A percentile compares a stretch with the other conserved stretches of the same genome.
phyloP scores from a whole-genome alignment of 2,888 invertebrate species.

The Metellina segmentata region DNA sequence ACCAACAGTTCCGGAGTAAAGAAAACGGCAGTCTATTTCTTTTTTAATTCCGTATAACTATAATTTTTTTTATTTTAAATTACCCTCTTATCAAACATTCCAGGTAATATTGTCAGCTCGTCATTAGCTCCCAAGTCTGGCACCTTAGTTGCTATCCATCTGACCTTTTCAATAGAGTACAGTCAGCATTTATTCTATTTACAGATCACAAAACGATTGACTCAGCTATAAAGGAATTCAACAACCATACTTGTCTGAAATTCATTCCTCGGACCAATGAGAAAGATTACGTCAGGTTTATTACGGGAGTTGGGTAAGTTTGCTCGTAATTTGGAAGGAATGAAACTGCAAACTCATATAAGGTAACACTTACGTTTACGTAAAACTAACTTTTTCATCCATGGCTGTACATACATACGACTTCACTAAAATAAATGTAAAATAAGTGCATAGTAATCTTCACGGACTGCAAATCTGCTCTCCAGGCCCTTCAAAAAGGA shows the following conservation, averaged over 20 bases:
- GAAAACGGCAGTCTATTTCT: background rate
- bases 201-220: constrained; percentile 8
- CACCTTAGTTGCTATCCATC: background rate
- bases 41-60: background rate
- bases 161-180: background rate
- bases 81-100: background rate
- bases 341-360: too few species aligned
- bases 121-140: background rate
- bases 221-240: constrained; percentile 43
- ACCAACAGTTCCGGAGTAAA: too few species aligned
- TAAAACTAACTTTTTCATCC: too few species aligned
- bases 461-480: too few species aligned
- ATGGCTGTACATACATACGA: too few species aligned
- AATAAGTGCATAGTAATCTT: too few species aligned
- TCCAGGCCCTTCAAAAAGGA: too few species aligned
- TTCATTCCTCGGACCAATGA: constrained; percentile 59
- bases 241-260: constrained; percentile 45
- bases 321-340: background rate
- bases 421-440: too few species aligned
- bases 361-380: too few species aligned
- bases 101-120: background rate
- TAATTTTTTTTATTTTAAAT: background rate
- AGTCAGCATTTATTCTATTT: background rate
- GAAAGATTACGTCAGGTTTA: constrained; percentile 50
- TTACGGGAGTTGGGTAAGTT: constrained; percentile 47